Evolutionary conservation across 2,113 vertebrate species (phyloP).

Genomic region (Heteronetta atricapilla): DNA sequence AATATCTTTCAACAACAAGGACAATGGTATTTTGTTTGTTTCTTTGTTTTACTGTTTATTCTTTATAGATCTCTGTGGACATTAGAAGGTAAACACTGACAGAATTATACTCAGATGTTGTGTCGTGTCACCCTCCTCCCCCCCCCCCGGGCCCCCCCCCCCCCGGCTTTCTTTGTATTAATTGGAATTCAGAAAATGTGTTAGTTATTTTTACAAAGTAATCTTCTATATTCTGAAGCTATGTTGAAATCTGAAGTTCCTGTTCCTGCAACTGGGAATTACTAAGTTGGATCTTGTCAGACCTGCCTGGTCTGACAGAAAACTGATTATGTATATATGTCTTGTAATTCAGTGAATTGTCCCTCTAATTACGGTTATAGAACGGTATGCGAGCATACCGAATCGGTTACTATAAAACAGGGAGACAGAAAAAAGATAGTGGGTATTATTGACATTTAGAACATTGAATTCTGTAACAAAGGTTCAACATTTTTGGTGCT

Average conservation of each 20-base stretch:
- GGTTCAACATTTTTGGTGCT: background rate
- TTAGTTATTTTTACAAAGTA: background rate
- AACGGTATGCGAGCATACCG: background rate
- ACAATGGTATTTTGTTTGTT: background rate
- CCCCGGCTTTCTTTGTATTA: rapidly evolving
- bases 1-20: background rate
- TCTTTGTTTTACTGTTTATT: background rate
- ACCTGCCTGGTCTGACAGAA: background rate
- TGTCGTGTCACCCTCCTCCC: too few relatives aligned
- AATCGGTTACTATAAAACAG: background rate
- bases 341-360: background rate
- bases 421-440: background rate
- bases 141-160: too few relatives aligned
- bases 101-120: background rate
- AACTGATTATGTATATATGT: background rate
- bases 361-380: background rate
- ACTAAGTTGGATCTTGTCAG: background rate
- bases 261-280: background rate
- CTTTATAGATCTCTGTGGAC: background rate
- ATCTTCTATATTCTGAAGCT: background rate
- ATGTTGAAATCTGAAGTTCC: background rate
- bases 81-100: background rate
- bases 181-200: background rate
- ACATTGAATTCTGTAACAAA: background rate
- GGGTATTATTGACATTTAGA: background rate